Evolutionary conservation across 2,888 invertebrate genomes (phyloP).

Genomic region (Orgyia antiqua): DNA sequence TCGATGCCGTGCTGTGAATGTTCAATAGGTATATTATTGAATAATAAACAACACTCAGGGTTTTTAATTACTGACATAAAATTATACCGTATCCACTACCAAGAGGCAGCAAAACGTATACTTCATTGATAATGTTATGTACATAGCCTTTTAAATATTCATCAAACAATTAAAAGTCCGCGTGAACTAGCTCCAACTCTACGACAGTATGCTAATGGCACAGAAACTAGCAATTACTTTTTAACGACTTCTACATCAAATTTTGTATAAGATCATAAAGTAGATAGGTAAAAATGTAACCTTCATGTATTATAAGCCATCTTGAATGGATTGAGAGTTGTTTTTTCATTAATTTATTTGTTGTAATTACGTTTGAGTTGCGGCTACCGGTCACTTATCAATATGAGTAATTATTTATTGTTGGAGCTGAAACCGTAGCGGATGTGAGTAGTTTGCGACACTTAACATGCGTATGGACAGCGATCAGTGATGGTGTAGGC

Average conservation of each 20-base stretch:
- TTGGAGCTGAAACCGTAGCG: constrained; percentile 60
- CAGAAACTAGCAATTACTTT: constrained; percentile 41
- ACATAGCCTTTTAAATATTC: constrained; percentile 53
- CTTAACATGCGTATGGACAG: constrained; percentile 63
- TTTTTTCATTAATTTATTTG: constrained; percentile 40
- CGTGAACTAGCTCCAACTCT: constrained; percentile 45
- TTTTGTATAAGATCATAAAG: constrained; percentile 33
- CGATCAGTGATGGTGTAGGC: constrained; percentile 57
- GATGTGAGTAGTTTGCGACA: constrained; percentile 71
- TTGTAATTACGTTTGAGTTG: constrained; percentile 28
- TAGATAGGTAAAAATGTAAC: constrained; percentile 32
- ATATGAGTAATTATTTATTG: constrained; percentile 72
- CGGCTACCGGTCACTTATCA: constrained; percentile 51
- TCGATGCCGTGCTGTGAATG: too few species aligned
- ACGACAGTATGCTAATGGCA: constrained; percentile 44
- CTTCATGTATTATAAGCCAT: constrained; percentile 26
- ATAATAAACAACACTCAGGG: constrained; percentile 41
- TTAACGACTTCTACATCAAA: constrained; percentile 45
- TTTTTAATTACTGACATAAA: constrained; percentile 50
- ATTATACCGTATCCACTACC: constrained; percentile 34
- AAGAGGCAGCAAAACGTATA: constrained; percentile 38
- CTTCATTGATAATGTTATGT: constrained; percentile 44
- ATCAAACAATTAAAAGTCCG: constrained; percentile 53
- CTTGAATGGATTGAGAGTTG: constrained; percentile 24
- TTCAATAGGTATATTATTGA: constrained; percentile 43